Evolutionary conservation across 2,113 vertebrate genomes (phyloP).

Genomic region (Glareola pratincola): DNA sequence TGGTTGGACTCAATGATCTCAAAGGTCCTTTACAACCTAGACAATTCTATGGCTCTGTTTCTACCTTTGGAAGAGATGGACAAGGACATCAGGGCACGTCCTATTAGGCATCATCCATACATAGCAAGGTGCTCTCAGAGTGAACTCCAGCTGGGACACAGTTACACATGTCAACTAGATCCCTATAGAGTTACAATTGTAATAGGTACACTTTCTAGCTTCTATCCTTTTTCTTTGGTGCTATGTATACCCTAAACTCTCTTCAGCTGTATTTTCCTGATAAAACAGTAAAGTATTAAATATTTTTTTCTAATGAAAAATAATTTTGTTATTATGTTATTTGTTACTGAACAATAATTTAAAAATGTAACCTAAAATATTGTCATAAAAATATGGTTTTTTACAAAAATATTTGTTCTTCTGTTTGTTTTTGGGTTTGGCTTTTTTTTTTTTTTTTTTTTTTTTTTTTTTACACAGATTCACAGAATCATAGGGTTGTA

Average conservation of each 20-base stretch:
- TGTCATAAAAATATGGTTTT: fast-evolving
- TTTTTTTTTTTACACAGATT: background rate
- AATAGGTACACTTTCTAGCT: background rate
- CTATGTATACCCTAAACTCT: background rate
- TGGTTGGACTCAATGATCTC: background rate
- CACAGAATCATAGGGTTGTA: too few relatives aligned
- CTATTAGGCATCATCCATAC: background rate
- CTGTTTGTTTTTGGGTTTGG: too few relatives aligned
- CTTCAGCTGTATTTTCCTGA: background rate
- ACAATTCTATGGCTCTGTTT: background rate
- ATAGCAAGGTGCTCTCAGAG: background rate
- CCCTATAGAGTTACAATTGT: background rate
- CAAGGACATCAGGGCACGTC: fast-evolving
- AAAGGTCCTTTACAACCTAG: background rate
- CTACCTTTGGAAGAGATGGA: background rate
- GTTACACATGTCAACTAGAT: background rate
- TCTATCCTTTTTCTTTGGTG: background rate
- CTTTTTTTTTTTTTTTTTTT: background rate
- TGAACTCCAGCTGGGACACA: background rate
- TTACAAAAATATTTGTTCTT: background rate
- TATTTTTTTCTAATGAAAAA: background rate
- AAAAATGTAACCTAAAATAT: background rate
- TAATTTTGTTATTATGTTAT: too few relatives aligned
- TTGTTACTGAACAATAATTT: fast-evolving
- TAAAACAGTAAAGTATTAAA: background rate